Evolutionary conservation across 2,888 invertebrate genomes (phyloP), one percentile per base, ranked within the genome.

Genomic region (Augiades crinisus): DNA sequence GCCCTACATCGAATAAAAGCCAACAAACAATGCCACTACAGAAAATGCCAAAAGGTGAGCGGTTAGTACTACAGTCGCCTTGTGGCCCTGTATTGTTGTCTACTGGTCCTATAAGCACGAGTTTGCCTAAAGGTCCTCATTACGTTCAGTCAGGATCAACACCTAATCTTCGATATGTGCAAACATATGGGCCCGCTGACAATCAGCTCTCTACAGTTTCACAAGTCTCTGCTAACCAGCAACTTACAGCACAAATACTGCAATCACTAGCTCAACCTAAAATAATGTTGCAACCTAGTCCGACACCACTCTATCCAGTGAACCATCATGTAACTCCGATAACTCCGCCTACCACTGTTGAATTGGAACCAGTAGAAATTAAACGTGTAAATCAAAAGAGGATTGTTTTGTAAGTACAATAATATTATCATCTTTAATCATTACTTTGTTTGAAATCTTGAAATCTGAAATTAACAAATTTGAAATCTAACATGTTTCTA

Each of bases 201-300:
- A 79, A 76, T 55, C 86, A 79, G 57, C 70, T 85, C 36, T 76
- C 81, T 36, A 78, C 83, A 14, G 72, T 78, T 17, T 79, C 90
- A 1, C 91, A 91, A 68, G 81, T 91, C 12, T 91, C 91, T 5
- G 91, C 91, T 14, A 92, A 92, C 67, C 92, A 92, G 63, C 92
- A 92, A 53, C 70, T 92, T 47, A 92, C 92, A 1, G 92, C 92
- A 16, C 92, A 92, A 67, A 92, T 92, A 62, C 73, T 92, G 58
- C 92, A 92, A 63, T 92, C 92, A 21, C 65, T 90, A 10, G 81
- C 90, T 10, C 89, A 88, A 54, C 88, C 90, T 1, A 90, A 89
- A 59, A 59, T 87, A 36, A 72, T 85, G 73, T 55, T 86, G 53
- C 82, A 81, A 49, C 65, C 79, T 4, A 74, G 67, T 54, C 72